These are phyloP conservation scores for Rostratula benghalensis DNA, from an alignment of 2,113 vertebrate genomes.

Conservation along the genomic window DNA sequence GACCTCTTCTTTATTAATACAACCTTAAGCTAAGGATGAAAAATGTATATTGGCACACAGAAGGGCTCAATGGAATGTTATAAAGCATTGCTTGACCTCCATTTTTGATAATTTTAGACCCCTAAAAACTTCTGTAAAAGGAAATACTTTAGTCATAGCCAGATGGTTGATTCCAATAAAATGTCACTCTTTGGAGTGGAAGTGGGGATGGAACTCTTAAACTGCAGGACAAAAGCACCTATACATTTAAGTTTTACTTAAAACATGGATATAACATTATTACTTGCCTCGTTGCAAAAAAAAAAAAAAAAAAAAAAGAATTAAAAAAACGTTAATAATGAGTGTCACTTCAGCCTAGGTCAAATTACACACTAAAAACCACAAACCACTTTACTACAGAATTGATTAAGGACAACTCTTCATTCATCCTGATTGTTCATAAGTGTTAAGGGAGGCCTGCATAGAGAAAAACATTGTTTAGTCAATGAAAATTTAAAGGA, in stretches of 20 bases:
- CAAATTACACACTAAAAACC: neutral
- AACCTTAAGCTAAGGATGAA: constrained; percentile 70
- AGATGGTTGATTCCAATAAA: neutral
- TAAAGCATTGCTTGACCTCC: constrained; percentile 48
- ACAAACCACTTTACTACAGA: neutral
- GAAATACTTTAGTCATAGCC: neutral
- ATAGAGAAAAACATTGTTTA: rapidly evolving
- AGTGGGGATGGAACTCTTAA: neutral
- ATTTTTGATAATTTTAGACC: constrained; percentile 53
- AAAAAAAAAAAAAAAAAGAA: neutral
- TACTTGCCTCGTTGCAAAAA: neutral
- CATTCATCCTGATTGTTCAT: neutral
- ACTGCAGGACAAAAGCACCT: neutral
- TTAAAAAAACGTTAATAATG: neutral
- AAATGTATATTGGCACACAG: constrained; percentile 51
- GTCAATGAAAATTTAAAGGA: neutral
- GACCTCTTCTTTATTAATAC: constrained; percentile 72
- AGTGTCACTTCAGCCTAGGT: neutral
- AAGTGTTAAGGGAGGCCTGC: neutral
- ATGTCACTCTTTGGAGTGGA: neutral
- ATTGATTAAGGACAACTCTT: neutral
- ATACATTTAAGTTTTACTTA: neutral
- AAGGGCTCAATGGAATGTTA: constrained; percentile 46
- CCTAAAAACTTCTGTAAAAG: constrained; percentile 42
- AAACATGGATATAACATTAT: neutral